Evolutionary conservation across 2,113 vertebrate species (phyloP), one percentile per base, ranked within the genome.

Genomic region (Cinclus cinclus): DNA sequence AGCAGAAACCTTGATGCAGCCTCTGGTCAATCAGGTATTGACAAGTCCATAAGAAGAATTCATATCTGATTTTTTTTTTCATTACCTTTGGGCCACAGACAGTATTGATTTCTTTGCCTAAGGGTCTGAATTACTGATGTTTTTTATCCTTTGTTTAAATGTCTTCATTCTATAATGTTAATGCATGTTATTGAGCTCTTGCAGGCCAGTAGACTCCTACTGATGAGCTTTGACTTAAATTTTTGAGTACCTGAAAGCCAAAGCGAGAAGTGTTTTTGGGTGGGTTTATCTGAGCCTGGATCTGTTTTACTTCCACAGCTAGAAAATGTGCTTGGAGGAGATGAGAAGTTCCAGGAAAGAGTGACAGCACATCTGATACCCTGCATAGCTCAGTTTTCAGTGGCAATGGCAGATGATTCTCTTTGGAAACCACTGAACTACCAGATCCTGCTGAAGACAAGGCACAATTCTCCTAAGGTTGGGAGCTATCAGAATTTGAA

Each of bases 401-500:
- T 99, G 60, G 98, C 99, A 39, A 92, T 99, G 98, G 98, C 98
- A 5, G 99, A 99, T 15, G 99, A 99, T 93, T 97, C 98, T 3
- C 98, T 98, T 49, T 99, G 99, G 99, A 99, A 99, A 87, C 98
- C 98, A 9, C 98, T 99, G 17, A 99, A 99, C 97, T 99, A 99
- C 95, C 98, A 99, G 93, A 97, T 99, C 91, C 98, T 99, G 31
- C 97, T 99, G 37, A 99, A 99, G 97, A 99, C 97, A 17, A 97
- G 99, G 58, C 98, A 99, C 96, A 44, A 63, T 3, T 98, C 98
- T 15, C 63, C 99, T 64, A 98, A 99, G 99, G 99, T 99, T 90
- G 62, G 96, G 58, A 62, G 9, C 56, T 18, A 14, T 16, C n/a
- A 67, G 23, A 50, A 31, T 64, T 33, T 31, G 6, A 49, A 76